These are phyloP conservation scores for Telmatherina bonti DNA, from an alignment of 2,797 vertebrate species.

Conservation along the genomic window DNA sequence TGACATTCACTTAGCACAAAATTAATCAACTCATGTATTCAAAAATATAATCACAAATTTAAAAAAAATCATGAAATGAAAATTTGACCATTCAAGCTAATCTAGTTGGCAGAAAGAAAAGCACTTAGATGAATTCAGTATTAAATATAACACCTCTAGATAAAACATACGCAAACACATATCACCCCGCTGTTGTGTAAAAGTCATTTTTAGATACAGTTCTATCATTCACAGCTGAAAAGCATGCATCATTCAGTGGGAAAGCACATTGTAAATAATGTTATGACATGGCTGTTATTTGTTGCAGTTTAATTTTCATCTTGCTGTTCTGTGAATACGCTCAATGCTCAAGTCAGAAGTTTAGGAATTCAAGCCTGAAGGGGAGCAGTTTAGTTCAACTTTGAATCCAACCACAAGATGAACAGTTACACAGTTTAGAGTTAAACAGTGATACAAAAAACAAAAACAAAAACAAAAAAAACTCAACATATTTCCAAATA, in stretches of 20 bases:
- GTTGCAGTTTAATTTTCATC: neutral
- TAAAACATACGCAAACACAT: neutral
- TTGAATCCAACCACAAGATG: neutral
- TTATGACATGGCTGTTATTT: neutral
- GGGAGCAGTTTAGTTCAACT: neutral
- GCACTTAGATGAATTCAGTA: constrained; percentile 21
- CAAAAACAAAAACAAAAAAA: no score
- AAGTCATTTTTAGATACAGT: constrained; percentile 23
- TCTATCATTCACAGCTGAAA: constrained; percentile 23
- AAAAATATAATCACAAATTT: constrained; percentile 20
- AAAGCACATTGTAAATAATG: constrained; percentile 4
- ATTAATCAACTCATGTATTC: constrained; percentile 22
- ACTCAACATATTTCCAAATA: no score
- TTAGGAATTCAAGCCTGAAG: neutral
- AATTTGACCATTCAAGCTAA: constrained; percentile 14
- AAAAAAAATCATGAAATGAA: constrained; percentile 7
- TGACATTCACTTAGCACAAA: constrained; percentile 14
- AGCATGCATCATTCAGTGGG: constrained; percentile 27
- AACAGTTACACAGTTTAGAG: neutral
- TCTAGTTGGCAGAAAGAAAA: constrained; percentile 3
- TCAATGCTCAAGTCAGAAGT: neutral
- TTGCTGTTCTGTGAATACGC: neutral
- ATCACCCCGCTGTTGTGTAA: constrained; percentile 4
- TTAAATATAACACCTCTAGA: neutral
- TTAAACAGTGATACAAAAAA: no score